Evolutionary conservation across 92 coral and sea anemone species (phyloP).

Genomic region (Bergia sp.): DNA sequence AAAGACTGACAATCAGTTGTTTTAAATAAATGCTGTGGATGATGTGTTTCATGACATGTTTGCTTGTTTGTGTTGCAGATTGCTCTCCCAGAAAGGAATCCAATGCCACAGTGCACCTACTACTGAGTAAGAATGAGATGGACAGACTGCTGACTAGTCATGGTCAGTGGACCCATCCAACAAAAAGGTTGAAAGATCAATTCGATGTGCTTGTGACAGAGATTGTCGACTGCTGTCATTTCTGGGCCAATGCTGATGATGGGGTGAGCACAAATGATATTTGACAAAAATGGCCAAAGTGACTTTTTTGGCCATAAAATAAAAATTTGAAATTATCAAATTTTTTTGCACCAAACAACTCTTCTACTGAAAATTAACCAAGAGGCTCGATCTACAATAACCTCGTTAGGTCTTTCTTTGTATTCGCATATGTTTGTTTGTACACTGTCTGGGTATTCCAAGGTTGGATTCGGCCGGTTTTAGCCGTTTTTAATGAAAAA

Average conservation of each 20-base stretch:
- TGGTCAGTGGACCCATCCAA: neutral
- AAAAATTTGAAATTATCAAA: no score
- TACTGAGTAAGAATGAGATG: neutral
- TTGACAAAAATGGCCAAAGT: neutral
- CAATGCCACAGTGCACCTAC: conserved; percentile 9
- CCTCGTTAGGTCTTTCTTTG: no score
- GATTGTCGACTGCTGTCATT: conserved; percentile 79
- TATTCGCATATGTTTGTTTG: no score
- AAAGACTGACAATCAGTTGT: no score
- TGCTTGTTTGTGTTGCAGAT: neutral
- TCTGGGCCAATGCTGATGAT: conserved; percentile 87
- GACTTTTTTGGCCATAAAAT: neutral
- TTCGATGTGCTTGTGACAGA: conserved; percentile 86
- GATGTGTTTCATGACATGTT: neutral
- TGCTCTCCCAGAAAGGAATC: neutral
- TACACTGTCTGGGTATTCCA: no score
- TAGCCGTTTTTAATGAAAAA: no score
- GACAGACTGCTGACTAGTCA: conserved; percentile 1
- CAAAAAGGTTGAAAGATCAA: conserved; percentile 35
- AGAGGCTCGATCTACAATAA: no score
- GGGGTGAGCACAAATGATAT: conserved; percentile 60
- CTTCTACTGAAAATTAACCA: no score
- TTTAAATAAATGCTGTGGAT: neutral
- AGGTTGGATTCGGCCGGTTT: no score
- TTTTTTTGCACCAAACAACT: no score